Evolutionary conservation across 2,113 vertebrate species (phyloP), one percentile per base, ranked within the genome.

Genomic region (Sigmodon hispidus): DNA sequence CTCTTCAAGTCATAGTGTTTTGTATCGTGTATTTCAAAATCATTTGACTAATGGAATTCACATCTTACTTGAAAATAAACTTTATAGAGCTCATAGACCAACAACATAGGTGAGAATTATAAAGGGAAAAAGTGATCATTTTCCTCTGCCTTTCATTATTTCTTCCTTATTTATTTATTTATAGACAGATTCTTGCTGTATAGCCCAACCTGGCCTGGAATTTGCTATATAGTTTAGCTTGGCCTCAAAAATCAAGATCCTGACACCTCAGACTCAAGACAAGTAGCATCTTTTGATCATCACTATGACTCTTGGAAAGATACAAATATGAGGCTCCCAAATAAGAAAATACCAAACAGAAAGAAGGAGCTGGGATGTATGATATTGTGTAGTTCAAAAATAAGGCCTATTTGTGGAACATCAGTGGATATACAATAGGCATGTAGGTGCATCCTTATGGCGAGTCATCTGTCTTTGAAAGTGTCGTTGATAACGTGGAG

Each of bases 281-380:
- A 89, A 36, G 29, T 16, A 31, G 6, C 36, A 88, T 22, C 76
- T 92, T 96, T 89, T 87, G 52, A 76, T 95, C 57, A 91, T 97
- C 93, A 76, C 36, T 31, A 7, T 48, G 26, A 16, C 72, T 88
- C 80, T 83, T 94, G 45, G 61, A 90, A 91, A 97, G 69, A 76
- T 57, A 5, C 43, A 94, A 91, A 83, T 75, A 40, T 1, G 91
- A 65, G 52, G 69, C 36, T 16, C 93, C 70, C 40, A 72, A 92
- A 84, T 86, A 75, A 70, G 16, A 77, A 22, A 50, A 69, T n/a
- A 40, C 16, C 34, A 10, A 81, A 67, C 22, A 19, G 2, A 19
- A 31, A 59, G 67, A 93, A 55, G 73, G 83, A 88, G 29, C 65
- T 48, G 67, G 24, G 70, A 29, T 84, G 26, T 94, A 63, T 52